Evolutionary conservation across 2,888 invertebrate genomes (phyloP).

Genomic region (Drosophila ezoana): DNA sequence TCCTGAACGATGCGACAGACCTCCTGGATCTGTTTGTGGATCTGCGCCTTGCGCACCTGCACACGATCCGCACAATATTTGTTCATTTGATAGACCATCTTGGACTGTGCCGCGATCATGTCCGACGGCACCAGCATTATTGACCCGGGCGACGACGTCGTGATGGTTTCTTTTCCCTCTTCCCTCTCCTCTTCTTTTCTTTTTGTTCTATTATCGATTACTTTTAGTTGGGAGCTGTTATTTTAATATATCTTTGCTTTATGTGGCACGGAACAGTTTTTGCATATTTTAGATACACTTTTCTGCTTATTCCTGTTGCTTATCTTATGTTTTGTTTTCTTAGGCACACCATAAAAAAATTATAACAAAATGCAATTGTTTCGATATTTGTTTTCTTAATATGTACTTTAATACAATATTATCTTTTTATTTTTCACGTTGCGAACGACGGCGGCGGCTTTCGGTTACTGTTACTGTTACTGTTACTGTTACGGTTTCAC

Average conservation of each 20-base stretch:
- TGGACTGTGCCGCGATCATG: conserved; percentile 97
- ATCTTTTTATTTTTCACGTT: conserved; percentile 3
- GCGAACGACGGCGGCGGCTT: conserved; percentile 26
- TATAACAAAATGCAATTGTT: conserved; percentile 46
- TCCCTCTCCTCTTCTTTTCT: neutral
- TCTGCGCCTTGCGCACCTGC: conserved; percentile 92
- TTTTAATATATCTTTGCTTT: conserved; percentile 6
- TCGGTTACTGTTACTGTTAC: conserved; percentile 4
- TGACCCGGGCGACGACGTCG: conserved; percentile 68
- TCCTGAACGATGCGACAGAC: conserved; percentile 97
- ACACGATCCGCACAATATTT: conserved; percentile 97
- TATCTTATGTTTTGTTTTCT: conserved; percentile 2
- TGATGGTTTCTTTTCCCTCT: conserved; percentile 18
- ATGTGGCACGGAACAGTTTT: conserved; percentile 19
- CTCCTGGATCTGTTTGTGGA: conserved; percentile 95
- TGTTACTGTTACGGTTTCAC: conserved; percentile 33
- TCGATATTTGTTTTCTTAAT: neutral
- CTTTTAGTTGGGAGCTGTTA: conserved; percentile 16
- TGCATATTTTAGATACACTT: conserved; percentile 30
- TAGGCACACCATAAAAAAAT: conserved; percentile 34
- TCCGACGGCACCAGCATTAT: conserved; percentile 96
- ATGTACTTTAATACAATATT: neutral
- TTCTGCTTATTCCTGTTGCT: conserved; percentile 11
- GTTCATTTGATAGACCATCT: conserved; percentile 98
- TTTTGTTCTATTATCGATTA: neutral